phyloP scores from a whole-genome alignment of 2,113 vertebrate species.

The Semnornis frantzii region DNA sequence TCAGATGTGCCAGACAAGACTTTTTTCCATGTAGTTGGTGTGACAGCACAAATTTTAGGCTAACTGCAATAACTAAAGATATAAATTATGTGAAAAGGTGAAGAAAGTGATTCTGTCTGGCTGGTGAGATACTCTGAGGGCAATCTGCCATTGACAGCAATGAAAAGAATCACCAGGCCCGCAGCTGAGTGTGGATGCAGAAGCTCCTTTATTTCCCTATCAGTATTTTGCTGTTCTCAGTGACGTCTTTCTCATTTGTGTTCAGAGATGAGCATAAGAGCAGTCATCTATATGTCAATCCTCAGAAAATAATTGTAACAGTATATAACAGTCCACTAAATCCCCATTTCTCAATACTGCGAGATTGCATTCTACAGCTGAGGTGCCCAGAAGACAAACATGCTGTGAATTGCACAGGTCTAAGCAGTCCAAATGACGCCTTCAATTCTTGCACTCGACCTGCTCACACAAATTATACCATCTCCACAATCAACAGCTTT shows the following conservation, averaged over 20 bases:
- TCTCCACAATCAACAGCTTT: background rate
- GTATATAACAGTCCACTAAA: background rate
- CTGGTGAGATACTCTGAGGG: background rate
- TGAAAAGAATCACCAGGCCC: background rate
- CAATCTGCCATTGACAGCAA: background rate
- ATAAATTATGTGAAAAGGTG: background rate
- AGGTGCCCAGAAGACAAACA: background rate
- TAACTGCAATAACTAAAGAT: background rate
- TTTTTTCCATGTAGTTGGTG: background rate
- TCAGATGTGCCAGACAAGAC: background rate
- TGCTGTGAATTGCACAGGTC: background rate
- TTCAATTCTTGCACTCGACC: background rate
- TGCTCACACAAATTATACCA: background rate
- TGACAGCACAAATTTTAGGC: background rate
- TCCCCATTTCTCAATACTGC: background rate
- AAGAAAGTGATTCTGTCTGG: background rate
- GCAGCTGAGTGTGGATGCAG: background rate
- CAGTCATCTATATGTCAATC: background rate
- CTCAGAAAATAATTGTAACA: background rate
- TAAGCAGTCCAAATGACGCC: background rate
- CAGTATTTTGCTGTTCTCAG: background rate
- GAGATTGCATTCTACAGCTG: background rate
- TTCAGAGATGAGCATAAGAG: background rate
- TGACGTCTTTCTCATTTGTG: background rate
- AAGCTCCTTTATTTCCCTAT: background rate